Conservation (phyloP, 2,113 vertebrate genomes). For the Cyprinodon variegatus region DNA sequence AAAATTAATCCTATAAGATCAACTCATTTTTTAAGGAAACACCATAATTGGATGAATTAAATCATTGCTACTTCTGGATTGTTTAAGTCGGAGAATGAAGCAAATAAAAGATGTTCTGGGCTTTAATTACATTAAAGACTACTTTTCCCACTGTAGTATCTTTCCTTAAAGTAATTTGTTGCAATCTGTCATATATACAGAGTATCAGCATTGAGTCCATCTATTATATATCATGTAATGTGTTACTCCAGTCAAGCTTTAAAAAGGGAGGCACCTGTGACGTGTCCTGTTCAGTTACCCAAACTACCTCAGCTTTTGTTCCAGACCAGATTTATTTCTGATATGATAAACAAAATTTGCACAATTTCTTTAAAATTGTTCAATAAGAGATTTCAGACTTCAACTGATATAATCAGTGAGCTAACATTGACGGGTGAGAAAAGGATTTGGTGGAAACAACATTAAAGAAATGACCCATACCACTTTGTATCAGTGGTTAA, state of each 20-base stretch:
- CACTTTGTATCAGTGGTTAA: too few relatives aligned
- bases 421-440: too few relatives aligned
- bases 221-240: neutral
- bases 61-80: neutral
- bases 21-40: neutral
- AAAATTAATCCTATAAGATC: neutral
- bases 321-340: neutral
- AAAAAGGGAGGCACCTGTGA: too few relatives aligned
- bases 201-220: neutral
- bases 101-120: neutral
- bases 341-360: too few relatives aligned
- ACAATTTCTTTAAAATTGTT: too few relatives aligned
- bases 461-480: too few relatives aligned
- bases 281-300: neutral
- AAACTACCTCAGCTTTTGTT: neutral
- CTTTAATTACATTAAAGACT: neutral
- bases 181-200: too few relatives aligned
- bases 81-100: neutral
- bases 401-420: too few relatives aligned
- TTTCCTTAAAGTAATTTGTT: neutral
- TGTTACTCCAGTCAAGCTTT: neutral
- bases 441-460: too few relatives aligned
- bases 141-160: neutral
- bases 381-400: too few relatives aligned
- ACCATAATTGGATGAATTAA: neutral